Base-by-base conservation (phyloP, 2,797 vertebrate species). In the Pseudochromis fuscus region DNA sequence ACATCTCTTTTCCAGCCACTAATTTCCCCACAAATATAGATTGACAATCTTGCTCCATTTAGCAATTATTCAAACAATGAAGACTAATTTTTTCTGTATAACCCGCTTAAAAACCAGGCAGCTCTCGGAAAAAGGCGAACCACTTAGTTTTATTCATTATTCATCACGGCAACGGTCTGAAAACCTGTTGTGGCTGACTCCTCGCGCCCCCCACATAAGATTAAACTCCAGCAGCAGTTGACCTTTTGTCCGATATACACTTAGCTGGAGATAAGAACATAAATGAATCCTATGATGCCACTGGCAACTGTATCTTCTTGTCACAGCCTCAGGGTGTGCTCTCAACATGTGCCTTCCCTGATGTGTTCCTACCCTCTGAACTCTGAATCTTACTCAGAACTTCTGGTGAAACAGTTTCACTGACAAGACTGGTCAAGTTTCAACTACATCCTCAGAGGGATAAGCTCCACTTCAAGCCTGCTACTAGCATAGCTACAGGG, bases 61-160 rank as follows among this genome's bases (percentile, higher is more conserved):
- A 77, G 76, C 72, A 69, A 77, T 86, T 80, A 79, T 44, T 67
- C 75, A 67, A 70, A 75, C 44, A 37, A 40, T 70, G 71, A 58
- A 40, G 28, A 59, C 37, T 60, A n/a, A 62, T 48, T 61, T 61
- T 48, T 2, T 9, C 21, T 73, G 19, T 10, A 23, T 37, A 75
- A 80, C 33, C 49, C 46, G 76, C 44, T 72, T 65, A 49, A 78
- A 65, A 77, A 49, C 4, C 35, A 56, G 37, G 21, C 31, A 42
- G 62, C 21, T 70, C 51, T 46, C 37, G 3, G 30, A 55, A 75
- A 71, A 70, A 10, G 13, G 7, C 6, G 21, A 48, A 80, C 49
- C 16, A 76, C 62, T 51, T 16, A 2, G 13, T 79, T 76, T 58
- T 24, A 52, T 1, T 49, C 18, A 44, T 53, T 64, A 73, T 38